Conservation (phyloP, 1,140 invertebrate species). For the Mylabris phalerata region DNA sequence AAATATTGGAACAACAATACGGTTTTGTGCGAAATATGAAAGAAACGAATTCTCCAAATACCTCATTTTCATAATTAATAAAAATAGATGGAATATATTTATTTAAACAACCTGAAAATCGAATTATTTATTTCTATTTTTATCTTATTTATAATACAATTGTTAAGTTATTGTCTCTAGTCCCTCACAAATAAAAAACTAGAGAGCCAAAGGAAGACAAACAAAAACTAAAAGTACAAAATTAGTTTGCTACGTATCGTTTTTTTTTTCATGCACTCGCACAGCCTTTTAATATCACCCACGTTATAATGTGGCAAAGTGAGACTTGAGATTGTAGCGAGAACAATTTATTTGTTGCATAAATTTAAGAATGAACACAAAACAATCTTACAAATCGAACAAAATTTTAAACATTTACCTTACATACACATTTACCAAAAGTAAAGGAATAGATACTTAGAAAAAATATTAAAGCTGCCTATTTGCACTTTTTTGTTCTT, state of each 20-base stretch:
- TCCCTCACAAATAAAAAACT: too few species aligned
- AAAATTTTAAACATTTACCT: background rate
- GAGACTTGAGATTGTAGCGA: constrained; percentile 10
- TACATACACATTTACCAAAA: constrained; percentile 1
- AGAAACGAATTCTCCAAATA: too few species aligned
- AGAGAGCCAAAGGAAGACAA: too few species aligned
- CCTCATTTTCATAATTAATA: too few species aligned
- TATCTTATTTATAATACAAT: too few species aligned
- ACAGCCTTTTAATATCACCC: constrained; percentile 14
- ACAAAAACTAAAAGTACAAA: constrained; percentile 9
- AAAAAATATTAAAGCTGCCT: constrained; percentile 10
- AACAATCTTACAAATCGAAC: constrained; percentile 5
- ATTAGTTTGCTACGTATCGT: background rate
- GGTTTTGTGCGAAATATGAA: too few species aligned
- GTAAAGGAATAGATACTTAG: background rate
- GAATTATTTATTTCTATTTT: too few species aligned
- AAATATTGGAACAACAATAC: too few species aligned
- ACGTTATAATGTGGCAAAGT: constrained; percentile 5
- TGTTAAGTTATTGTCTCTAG: too few species aligned
- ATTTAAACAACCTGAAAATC: too few species aligned
- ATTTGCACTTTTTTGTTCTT: background rate
- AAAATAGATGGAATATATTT: too few species aligned
- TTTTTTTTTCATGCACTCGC: constrained; percentile 13
- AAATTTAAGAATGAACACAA: constrained; percentile 4
- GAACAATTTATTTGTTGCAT: constrained; percentile 2